These are phyloP conservation scores for Neotoma lepida DNA, from an alignment of 2,113 vertebrate genomes.

Conservation along the genomic window DNA sequence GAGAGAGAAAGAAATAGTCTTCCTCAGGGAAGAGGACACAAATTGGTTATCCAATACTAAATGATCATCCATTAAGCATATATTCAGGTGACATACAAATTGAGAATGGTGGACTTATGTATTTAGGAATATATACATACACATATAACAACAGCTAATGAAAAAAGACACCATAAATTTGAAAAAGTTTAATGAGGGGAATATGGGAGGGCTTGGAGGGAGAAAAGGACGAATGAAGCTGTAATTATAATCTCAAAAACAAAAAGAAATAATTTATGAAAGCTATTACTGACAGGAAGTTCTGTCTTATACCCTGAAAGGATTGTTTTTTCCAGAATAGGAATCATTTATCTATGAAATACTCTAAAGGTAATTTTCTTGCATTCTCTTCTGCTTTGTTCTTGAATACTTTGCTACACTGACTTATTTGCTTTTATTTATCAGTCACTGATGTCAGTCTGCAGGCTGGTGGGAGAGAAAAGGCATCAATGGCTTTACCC, in stretches of 20 bases:
- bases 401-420: neutral
- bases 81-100: neutral
- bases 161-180: neutral
- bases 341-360: neutral
- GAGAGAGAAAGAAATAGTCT: neutral
- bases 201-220: neutral
- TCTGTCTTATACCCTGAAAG: neutral
- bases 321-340: slow-evolving; percentile 1
- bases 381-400: neutral
- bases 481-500: neutral
- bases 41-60: neutral
- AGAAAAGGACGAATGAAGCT: neutral
- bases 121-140: neutral
- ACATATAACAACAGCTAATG: neutral
- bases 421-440: neutral
- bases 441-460: neutral
- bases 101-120: neutral
- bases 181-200: neutral
- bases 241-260: neutral
- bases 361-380: neutral
- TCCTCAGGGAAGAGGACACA: neutral
- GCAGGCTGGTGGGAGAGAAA: neutral
- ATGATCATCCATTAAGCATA: neutral
- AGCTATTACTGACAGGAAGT: neutral
- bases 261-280: neutral